Evolutionary conservation across 2,797 vertebrate genomes (phyloP), one percentile per base, ranked within the genome.

Genomic region (Tolypeutes matacus): DNA sequence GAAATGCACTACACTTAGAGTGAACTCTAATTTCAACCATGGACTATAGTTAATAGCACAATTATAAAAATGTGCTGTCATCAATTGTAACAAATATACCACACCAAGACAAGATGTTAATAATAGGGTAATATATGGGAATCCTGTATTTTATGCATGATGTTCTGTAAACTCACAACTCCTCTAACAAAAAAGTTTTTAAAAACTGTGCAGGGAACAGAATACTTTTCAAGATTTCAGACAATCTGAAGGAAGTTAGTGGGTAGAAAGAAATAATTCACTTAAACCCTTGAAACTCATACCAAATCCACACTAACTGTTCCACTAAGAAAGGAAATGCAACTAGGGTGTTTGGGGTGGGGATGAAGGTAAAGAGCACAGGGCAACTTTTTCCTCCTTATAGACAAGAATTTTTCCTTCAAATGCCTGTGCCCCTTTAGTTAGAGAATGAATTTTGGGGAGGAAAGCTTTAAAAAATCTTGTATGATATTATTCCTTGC

Each of bases 271-370:
- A 83, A n/a, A 75, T 46, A 76, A 65, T 53, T 8, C 42, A 81
- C 7, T 91, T 65, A 70, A 86, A 67, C 20, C 34, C 75, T 89
- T 94, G 78, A 80, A 90, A 53, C 29, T 72, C 36, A 70, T n/a
- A 89, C 69, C 39, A 78, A 27, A 60, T 58, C 14, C 46, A 83
- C 5, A 23, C 31, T 3, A 12, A 39, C 5, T 9, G 27, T 3
- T 64, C 25, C 4, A 29, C 17, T 5, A 25, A n/a, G n/a, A 72
- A 65, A 89, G 56, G 65, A 83, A 62, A 72, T 36, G 25, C 7
- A 21, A 53, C n/a, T 39, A 67, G 13, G 13, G 75, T 4, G 9
- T 58, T 1, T 36, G 4, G 11, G 27, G 2, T 27, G 5, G 18
- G 13, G 49, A 4, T 3, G 23, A 5, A 13, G n/a, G 42, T 27